A percentile compares a stretch with the other conserved stretches of the same genome.
Conservation (phyloP, 2,888 invertebrate species). For the Mesochorus sp. region DNA sequence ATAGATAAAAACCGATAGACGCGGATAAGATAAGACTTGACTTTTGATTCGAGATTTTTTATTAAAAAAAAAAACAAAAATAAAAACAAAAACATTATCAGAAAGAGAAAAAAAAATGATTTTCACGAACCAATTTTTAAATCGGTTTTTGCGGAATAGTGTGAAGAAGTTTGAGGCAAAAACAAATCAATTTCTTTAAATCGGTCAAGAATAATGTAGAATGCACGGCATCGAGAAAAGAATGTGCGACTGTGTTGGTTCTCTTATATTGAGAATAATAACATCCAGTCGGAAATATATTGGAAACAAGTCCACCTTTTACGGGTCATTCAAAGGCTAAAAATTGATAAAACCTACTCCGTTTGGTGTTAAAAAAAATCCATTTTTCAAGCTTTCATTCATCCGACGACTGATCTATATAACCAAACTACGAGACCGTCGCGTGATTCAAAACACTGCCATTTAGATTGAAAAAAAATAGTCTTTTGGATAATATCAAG, state of each 20-base stretch:
- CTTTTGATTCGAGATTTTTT: not conserved
- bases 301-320: constrained; percentile 45
- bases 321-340: constrained; percentile 56
- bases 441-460: constrained; percentile 46
- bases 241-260: constrained; percentile 87
- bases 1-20: not conserved
- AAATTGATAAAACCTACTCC: too few species aligned
- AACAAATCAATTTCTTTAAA: constrained; percentile 53
- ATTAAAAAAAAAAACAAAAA: not conserved
- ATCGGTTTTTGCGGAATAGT: not conserved
- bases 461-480: constrained; percentile 45
- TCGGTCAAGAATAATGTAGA: constrained; percentile 62
- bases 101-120: not conserved
- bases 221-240: constrained; percentile 44
- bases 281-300: constrained; percentile 80
- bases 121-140: not conserved
- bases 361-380: constrained; percentile 21
- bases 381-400: constrained; percentile 25
- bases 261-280: constrained; percentile 86
- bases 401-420: constrained; percentile 37
- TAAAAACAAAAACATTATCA: not conserved
- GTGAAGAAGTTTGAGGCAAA: constrained; percentile 60
- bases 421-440: not conserved
- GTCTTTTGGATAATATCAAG: constrained; percentile 5
- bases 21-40: not conserved